Percentiles rank a stretch among this genome's conserved stretches.
phyloP scores from a whole-genome alignment of 2,113 vertebrate species.

The Halichoerus grypus region DNA sequence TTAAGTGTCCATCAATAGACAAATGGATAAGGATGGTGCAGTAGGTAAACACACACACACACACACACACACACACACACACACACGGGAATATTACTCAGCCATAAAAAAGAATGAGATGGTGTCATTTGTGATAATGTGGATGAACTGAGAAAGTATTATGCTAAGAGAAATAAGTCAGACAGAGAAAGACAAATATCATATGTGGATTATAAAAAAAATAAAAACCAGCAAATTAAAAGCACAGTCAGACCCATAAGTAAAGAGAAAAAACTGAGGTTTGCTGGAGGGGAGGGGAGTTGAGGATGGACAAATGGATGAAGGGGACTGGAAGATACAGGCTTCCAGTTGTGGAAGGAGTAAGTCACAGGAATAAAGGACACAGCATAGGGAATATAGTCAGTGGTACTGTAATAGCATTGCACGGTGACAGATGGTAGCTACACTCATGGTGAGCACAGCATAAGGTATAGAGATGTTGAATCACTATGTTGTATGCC shows the following conservation, averaged over 20 bases:
- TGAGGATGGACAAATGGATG: background rate
- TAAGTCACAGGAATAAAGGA: background rate
- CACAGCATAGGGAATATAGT: background rate
- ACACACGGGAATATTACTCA: background rate
- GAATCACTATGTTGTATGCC: background rate
- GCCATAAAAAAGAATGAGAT: background rate
- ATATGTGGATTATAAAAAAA: background rate
- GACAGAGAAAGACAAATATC: background rate
- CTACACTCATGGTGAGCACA: background rate
- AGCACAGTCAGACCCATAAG: background rate
- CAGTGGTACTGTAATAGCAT: rapidly evolving
- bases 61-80: background rate
- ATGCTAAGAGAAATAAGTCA: background rate
- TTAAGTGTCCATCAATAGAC: background rate
- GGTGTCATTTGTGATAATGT: background rate
- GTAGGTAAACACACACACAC: background rate
- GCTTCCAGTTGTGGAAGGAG: background rate
- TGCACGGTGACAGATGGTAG: background rate
- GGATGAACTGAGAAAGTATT: background rate
- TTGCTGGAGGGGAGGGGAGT: background rate
- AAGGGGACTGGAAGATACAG: no score
- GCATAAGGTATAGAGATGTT: background rate
- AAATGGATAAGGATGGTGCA: background rate
- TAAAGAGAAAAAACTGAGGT: background rate
- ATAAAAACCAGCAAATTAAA: background rate